Evolutionary conservation across 2,888 invertebrate species (phyloP).

Genomic region (Beris morrisii): DNA sequence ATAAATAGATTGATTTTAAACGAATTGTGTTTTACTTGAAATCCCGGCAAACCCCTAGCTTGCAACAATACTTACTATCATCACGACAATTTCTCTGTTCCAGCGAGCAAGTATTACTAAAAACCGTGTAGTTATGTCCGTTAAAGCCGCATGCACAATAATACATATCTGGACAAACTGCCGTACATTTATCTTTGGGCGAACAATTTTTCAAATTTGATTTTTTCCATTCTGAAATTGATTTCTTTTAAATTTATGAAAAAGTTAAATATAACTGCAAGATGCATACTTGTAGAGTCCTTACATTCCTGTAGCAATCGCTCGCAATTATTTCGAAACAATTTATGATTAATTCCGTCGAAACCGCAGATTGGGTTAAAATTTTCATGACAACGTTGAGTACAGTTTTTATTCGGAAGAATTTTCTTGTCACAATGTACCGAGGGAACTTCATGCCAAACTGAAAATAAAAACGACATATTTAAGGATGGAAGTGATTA

Average conservation of each 20-base stretch:
- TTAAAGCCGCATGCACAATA: too few species aligned
- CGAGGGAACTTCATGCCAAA: not conserved
- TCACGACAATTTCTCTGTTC: too few species aligned
- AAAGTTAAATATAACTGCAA: not conserved
- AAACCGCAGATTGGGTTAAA: not conserved
- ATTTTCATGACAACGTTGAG: conserved; percentile 1
- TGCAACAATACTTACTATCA: too few species aligned
- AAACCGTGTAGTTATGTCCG: too few species aligned
- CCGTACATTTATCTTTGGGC: not conserved
- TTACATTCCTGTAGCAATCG: not conserved
- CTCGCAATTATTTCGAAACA: conserved; percentile 12
- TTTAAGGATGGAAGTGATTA: too few species aligned
- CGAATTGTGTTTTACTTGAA: too few species aligned
- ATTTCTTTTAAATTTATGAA: not conserved
- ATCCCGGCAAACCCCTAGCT: too few species aligned
- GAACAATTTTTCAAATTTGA: not conserved
- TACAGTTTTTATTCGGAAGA: not conserved
- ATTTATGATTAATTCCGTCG: conserved; percentile 3
- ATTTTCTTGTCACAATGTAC: not conserved
- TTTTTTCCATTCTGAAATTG: conserved; percentile 2
- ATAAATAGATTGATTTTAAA: too few species aligned
- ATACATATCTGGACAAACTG: too few species aligned
- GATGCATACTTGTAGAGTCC: not conserved
- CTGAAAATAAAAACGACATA: not conserved
- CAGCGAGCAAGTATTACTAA: too few species aligned